Conservation (phyloP, 2,113 vertebrate species). For the Piprites chloris region DNA sequence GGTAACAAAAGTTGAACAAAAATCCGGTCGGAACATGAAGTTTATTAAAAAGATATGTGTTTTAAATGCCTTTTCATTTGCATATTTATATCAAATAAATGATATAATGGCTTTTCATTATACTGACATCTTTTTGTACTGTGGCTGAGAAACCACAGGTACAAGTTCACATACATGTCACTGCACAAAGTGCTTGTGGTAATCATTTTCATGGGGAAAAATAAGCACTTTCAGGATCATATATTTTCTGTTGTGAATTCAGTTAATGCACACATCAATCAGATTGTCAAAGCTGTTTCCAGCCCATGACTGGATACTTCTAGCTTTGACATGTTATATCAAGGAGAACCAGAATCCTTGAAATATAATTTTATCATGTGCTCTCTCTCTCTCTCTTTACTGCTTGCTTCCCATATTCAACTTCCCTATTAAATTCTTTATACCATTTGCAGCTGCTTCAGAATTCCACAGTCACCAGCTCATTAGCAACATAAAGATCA, state of each 20-base stretch:
- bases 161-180: not conserved
- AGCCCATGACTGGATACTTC: not conserved
- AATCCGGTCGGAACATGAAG: not conserved
- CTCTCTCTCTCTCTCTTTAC: not conserved
- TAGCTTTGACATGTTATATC: conserved; percentile 4
- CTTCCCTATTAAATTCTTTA: not conserved
- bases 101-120: not conserved
- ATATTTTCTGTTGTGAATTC: conserved; percentile 6
- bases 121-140: not conserved
- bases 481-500: not conserved
- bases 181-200: not conserved
- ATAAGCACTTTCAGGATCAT: conserved; percentile 3
- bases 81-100: not conserved
- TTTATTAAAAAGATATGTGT: not conserved
- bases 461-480: not conserved
- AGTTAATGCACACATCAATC: conserved; percentile 37
- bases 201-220: conserved; percentile 31
- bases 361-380: not conserved
- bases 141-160: not conserved
- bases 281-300: conserved; percentile 44
- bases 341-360: conserved; percentile 14
- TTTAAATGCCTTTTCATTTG: not conserved
- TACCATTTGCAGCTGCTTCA: not conserved
- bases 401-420: not conserved
- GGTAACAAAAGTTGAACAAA: not conserved